Evolutionary conservation across 1,140 invertebrate species (phyloP), one percentile per base, ranked within the genome.

Genomic region (Drosophila sproati): DNA sequence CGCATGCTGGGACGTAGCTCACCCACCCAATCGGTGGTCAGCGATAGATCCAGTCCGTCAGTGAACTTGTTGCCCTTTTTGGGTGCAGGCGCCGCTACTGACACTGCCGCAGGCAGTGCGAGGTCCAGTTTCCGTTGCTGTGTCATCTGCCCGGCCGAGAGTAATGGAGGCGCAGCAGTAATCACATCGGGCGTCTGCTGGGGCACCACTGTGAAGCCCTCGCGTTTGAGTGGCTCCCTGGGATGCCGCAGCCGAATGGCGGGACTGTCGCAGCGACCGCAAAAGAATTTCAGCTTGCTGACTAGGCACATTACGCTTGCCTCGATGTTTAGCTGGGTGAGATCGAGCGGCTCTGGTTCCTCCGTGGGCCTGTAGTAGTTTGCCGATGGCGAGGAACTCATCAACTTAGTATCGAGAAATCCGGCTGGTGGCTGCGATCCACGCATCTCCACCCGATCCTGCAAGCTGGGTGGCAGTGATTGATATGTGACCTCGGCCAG

Each of bases 281-380:
- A 96, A 1, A 96, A 93, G 92, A 96, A 96, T 78, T 96, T 96
- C 0, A 96, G 95, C 92, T 97, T 97, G 64, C 95, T 96, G 2
- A 96, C 96, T 72, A 98, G 93, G 91, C 97, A 97, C 94, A 98
- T 97, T 0, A 98, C 95, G 80, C 96, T 96, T 1, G 97, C 97
- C 93, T 98, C 97, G 34, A 98, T 97, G 83, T 98, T 98, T 10
- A 98, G 90, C 78, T 97, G 95, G 0, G 96, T 98, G 47, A 98
- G 93, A 92, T 98, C 97, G 95, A 96, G 96, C 0, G 97, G 97
- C 91, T 98, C 97, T 1, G 96, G 96, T 86, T 97, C 96, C 82
- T 97, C 96, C 0, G 95, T 96, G 1, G 96, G 96, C 69, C 96
- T 95, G 86, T 97, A 97, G 91, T 96, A 96, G 93, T 96, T 96